Percentiles rank a stretch among this genome's conserved stretches.
These are phyloP conservation scores for Acrocephalus arundinaceus DNA, from an alignment of 2,113 vertebrate species.

Conservation along the genomic window DNA sequence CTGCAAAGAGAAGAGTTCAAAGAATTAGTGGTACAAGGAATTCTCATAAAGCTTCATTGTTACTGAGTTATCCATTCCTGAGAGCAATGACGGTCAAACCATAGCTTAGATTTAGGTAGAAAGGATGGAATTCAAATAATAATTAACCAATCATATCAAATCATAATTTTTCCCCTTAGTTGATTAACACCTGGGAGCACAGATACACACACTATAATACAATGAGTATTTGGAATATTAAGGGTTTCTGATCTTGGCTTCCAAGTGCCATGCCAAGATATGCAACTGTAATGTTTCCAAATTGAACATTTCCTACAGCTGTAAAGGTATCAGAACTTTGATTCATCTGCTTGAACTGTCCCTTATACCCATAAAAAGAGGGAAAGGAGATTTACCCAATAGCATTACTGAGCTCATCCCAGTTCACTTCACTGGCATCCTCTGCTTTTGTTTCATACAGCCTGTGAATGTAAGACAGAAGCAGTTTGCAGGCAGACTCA, in stretches of 20 bases:
- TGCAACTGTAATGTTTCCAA: neutral
- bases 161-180: neutral
- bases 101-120: neutral
- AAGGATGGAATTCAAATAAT: neutral
- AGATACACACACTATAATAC: neutral
- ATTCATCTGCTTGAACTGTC: neutral
- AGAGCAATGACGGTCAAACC: neutral
- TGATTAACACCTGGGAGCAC: neutral
- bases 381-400: constrained; percentile 67
- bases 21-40: neutral
- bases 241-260: neutral
- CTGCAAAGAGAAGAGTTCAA: constrained; percentile 57
- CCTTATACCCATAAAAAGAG: neutral
- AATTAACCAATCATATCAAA: neutral
- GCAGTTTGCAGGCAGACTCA: neutral
- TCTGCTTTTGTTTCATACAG: constrained; percentile 65
- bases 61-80: neutral
- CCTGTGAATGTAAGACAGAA: constrained; percentile 38
- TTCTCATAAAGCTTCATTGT: neutral
- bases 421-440: constrained; percentile 72
- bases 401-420: constrained; percentile 65
- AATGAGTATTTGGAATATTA: neutral
- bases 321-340: neutral
- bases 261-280: neutral
- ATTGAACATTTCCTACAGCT: neutral